phyloP scores from a whole-genome alignment of 2,888 invertebrate species.

The Malachius bipustulatus region DNA sequence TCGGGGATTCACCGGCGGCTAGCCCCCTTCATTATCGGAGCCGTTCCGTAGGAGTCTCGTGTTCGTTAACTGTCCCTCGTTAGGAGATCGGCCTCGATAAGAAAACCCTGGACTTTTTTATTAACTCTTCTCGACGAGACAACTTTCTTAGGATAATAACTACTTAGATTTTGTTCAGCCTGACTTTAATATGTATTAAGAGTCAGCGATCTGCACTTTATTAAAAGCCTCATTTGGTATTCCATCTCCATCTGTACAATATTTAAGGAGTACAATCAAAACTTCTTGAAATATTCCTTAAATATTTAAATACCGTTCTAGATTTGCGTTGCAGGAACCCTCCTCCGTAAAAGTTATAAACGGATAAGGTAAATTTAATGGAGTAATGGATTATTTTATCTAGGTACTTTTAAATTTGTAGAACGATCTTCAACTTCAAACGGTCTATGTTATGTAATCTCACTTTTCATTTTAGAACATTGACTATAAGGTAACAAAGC shows the following conservation, averaged over 20 bases:
- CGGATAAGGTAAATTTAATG: too few relatives aligned
- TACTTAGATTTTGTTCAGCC: slow-evolving; percentile 2
- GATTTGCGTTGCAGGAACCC: slow-evolving; percentile 1
- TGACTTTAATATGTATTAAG: neutral
- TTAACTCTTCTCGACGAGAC: slow-evolving; percentile 21
- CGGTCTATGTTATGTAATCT: too few relatives aligned
- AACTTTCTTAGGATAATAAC: slow-evolving; percentile 10
- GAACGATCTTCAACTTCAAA: too few relatives aligned
- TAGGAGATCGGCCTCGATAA: slow-evolving; percentile 23
- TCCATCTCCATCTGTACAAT: neutral
- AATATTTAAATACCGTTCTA: slow-evolving; percentile 1
- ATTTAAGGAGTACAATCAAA: neutral
- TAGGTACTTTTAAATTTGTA: too few relatives aligned
- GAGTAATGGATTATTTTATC: too few relatives aligned
- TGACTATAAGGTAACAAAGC: too few relatives aligned
- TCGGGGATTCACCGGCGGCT: too few relatives aligned
- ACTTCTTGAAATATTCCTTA: slow-evolving; percentile 1
- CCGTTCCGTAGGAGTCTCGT: slow-evolving; percentile 23
- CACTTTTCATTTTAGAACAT: too few relatives aligned
- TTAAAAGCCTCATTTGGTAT: slow-evolving; percentile 1
- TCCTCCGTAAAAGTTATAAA: too few relatives aligned
- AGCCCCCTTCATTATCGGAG: slow-evolving; percentile 25
- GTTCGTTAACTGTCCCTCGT: slow-evolving; percentile 25
- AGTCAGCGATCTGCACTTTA: neutral
- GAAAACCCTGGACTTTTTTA: slow-evolving; percentile 22